Percentiles rank a stretch among this genome's conserved stretches.
Conservation (phyloP, 2,888 invertebrate genomes). For the Physocephala rufipes region DNA sequence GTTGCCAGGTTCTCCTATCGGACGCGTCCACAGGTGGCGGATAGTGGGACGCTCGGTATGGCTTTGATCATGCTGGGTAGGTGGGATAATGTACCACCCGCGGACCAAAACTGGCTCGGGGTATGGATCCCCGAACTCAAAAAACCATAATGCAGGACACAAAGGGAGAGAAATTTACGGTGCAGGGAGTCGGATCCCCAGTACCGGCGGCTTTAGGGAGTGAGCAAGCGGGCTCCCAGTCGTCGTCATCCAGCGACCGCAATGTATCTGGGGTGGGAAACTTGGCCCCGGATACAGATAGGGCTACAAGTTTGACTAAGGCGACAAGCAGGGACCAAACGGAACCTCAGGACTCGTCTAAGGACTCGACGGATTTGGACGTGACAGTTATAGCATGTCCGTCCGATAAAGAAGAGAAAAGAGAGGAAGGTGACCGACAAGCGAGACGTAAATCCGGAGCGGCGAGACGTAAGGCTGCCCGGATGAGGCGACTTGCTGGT, state of each 20-base stretch:
- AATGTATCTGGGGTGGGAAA: too few species aligned
- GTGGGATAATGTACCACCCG: not conserved
- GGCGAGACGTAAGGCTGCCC: not conserved
- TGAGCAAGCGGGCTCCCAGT: not conserved
- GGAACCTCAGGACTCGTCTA: not conserved
- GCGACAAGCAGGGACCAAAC: too few species aligned
- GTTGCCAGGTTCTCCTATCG: not conserved
- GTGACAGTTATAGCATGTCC: not conserved
- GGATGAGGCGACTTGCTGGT: not conserved
- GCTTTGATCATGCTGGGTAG: not conserved
- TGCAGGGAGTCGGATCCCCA: not conserved
- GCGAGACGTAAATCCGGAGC: not conserved
- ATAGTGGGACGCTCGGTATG: not conserved
- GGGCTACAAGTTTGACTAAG: too few species aligned
- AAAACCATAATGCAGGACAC: not conserved
- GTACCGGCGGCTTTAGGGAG: not conserved
- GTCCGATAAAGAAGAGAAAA: not conserved
- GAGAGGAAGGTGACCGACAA: not conserved
- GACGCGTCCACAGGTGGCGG: not conserved
- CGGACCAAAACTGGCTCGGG: too few species aligned
- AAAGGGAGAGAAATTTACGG: not conserved
- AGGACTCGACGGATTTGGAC: not conserved
- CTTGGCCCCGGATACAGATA: too few species aligned
- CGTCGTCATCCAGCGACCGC: not conserved
- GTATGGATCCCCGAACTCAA: too few species aligned